Base-by-base conservation (phyloP, 2,113 vertebrate genomes). In the Anas platyrhynchos region DNA sequence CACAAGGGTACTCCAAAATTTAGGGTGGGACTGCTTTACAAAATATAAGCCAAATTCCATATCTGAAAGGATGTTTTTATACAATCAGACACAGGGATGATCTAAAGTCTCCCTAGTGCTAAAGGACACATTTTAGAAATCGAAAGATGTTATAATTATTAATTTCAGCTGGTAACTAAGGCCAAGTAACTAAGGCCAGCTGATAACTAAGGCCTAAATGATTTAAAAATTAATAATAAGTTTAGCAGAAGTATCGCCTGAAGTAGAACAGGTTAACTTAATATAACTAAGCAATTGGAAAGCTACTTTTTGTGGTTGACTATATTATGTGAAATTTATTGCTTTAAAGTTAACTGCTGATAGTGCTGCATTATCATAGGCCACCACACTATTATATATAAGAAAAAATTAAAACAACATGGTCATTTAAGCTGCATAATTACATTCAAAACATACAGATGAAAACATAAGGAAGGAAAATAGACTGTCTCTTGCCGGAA, bases 301-400 rank as follows among this genome's bases (percentile, higher is more conserved):
- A 90, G 9, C 13, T 55, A 18, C 44, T 46, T 29, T 84, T 68
- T 81, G 36, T 65, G 43, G n/a, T 75, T 46, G n/a, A 73, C 54
- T 73, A 9, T 38, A 66, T 61, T 61, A 76, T n/a, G 46, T 83
- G 58, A 79, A 84, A 93, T 76, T 63, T 95, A 80, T 76, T 83
- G 44, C 56, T 90, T 87, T 95, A 76, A 67, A 84, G 88, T 88
- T 89, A 86, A 74, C 55, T 89, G 55, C 55, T 79, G 90, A 69
- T 67, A 77, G 56, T 67, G n/a, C 23, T 44, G 20, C 65, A 68
- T 82, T 89, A 83, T 81, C 59, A 73, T 52, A 82, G 65, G 41
- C 59, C 81, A 92, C 76, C 54, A 16, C 48, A 32, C 54, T 72
- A 81, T 72, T 79, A 82, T 59, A 54, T 69, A 43, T 73, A 68